These are phyloP conservation scores for Notodonta ziczac DNA, from an alignment of 2,888 invertebrate species.

Conservation along the genomic window DNA sequence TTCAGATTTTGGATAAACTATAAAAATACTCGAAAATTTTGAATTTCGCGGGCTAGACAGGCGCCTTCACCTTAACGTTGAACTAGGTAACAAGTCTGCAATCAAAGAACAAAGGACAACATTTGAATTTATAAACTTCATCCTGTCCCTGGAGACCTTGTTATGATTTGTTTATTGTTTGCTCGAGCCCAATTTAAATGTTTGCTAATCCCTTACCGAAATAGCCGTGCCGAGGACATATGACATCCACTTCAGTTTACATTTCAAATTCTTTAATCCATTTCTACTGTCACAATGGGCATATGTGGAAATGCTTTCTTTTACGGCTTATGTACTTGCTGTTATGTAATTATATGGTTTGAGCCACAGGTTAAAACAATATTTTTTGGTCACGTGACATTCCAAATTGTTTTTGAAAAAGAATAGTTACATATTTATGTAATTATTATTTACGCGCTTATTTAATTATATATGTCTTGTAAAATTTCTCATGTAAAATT, in stretches of 20 bases:
- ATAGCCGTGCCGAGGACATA: slow-evolving; percentile 27
- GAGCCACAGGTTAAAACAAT: too few relatives aligned
- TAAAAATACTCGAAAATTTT: too few relatives aligned
- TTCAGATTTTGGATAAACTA: too few relatives aligned
- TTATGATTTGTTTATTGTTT: slow-evolving; percentile 74
- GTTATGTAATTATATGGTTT: too few relatives aligned
- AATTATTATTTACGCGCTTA: too few relatives aligned
- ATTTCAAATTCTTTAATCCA: slow-evolving; percentile 31
- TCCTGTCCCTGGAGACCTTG: slow-evolving; percentile 62
- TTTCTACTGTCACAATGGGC: slow-evolving; percentile 24
- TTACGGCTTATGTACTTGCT: neutral
- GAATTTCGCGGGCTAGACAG: too few relatives aligned
- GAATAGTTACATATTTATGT: too few relatives aligned
- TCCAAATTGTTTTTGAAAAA: too few relatives aligned
- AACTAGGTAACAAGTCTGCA: slow-evolving; percentile 22
- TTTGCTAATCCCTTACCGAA: slow-evolving; percentile 55
- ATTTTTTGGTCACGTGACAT: too few relatives aligned
- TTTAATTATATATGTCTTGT: too few relatives aligned
- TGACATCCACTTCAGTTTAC: slow-evolving; percentile 28
- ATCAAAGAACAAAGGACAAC: slow-evolving; percentile 48
- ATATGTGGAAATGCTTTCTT: neutral
- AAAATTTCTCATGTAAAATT: too few relatives aligned
- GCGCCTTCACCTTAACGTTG: too few relatives aligned
- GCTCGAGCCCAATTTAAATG: slow-evolving; percentile 68
- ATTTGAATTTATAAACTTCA: slow-evolving; percentile 55